Base-by-base conservation (phyloP, 2,797 vertebrate species). In the Malacoctenus gilli region DNA sequence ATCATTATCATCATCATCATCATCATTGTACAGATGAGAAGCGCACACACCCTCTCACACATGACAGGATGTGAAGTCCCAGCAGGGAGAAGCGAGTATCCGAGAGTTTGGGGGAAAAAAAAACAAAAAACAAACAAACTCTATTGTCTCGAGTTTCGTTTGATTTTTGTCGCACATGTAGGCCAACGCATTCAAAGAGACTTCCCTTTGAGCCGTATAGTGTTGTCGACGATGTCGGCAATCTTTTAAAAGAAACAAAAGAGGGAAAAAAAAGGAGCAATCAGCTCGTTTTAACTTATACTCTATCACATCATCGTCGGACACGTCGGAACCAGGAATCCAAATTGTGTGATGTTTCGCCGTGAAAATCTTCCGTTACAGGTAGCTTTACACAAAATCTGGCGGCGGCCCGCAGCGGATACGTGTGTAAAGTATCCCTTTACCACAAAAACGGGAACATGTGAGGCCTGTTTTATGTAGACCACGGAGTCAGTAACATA, bases 1-100 rank as follows among this genome's bases (percentile, higher is more conserved):
- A 72, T 85, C 79, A 82, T 80, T 54, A 77, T 68, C 57, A 59
- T 71, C 75, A 67, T 70, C 50, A 82, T 80, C 52, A 77, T 68
- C 57, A 59, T 71, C 75, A 67, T 70, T 47, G 25, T 5, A 34
- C 28, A 52, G 59, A 71, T 28, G 41, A 55, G 13, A 57, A n/a
- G n/a, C n/a, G n/a, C 48, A 46, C 60, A 62, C 56, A 63, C 43
- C 8, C 32, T 48, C 31, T 39, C 4, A 50, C 46, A 41, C 23
- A 48, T 69, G 71, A 59, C 67, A 76, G 69, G 53, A 79, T 71
- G 55, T 66, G 48, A 48, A 58, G 51, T 63, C 37, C 44, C 64
- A 71, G 63, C 61, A 72, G 21, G 48, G 32, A 63, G 32, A 35
- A 30, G 28, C 28, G 72, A 55, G 62, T 51, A 43, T 57, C 41